Base-by-base conservation (phyloP, 2,797 vertebrate genomes). In the Lerista edwardsae region DNA sequence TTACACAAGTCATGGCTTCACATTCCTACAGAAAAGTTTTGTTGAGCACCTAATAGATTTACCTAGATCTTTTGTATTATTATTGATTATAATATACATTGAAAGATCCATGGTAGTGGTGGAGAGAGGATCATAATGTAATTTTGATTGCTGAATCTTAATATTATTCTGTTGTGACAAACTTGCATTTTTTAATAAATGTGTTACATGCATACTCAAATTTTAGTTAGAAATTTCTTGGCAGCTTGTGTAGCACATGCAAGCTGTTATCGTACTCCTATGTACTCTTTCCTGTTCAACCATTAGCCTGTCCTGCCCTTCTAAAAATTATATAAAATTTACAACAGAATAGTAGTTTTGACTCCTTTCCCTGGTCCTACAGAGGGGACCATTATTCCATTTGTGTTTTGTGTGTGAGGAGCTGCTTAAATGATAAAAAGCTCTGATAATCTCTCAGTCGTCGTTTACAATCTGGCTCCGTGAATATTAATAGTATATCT, bases 401-500 rank as follows among this genome's bases (percentile, higher is more conserved):
- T 41, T 83, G 1, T 44, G 17, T 85, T 25, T 27, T 17, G 68
- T 34, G 27, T 73, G 51, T 78, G 77, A 75, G 55, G 23, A 71
- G 47, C 80, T 90, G 12, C 81, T 27, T 17, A 82, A 64, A 2
- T 19, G 31, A 34, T 44, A 25, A 11, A 3, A 47, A 57, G 55
- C 55, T 19, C 55, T 57, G 17, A 41, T 72, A 27, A 55, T 64
- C 71, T 62, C 3, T 1, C 86, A 34, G 84, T 27, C 7, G 80
- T 23, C 21, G 80, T n/a, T 90, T 86, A 86, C 59, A 84, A 25
- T 75, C 68, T 91, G 90, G 75, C 92, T 83, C 86, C 88, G 87
- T 86, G 87, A 94, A 88, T 88, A 85, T 87, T 87, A 27, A 25
- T 36, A 65, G 23, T 36, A 44, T 64, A 57, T 36, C 61, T 83